Evolutionary conservation across 2,888 invertebrate species (phyloP).

Genomic region (Dynastes maya): DNA sequence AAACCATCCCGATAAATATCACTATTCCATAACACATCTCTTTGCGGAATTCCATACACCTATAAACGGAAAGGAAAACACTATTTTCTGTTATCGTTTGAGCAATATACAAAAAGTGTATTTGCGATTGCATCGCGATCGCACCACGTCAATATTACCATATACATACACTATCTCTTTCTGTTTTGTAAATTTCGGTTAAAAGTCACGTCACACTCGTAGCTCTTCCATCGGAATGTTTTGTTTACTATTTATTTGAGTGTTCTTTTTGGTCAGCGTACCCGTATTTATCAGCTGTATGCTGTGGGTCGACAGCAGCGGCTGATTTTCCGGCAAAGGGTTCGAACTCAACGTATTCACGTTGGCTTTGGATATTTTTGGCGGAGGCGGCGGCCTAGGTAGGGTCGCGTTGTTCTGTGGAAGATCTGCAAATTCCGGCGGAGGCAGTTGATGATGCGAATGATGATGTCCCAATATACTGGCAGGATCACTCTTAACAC

Average conservation of each 20-base stretch:
- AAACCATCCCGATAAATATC: slow-evolving; percentile 12
- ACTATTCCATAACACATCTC: slow-evolving; percentile 4
- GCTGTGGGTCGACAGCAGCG: slow-evolving; percentile 82
- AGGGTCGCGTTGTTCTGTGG: slow-evolving; percentile 80
- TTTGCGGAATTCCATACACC: slow-evolving; percentile 15
- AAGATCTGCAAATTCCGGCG: slow-evolving; percentile 88
- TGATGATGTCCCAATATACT: slow-evolving; percentile 84
- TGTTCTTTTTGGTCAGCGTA: slow-evolving; percentile 85
- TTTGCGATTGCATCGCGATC: slow-evolving; percentile 51
- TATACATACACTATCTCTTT: slow-evolving; percentile 27
- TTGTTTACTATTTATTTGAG: slow-evolving; percentile 76
- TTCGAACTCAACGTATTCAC: slow-evolving; percentile 74
- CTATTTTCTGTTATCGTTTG: slow-evolving; percentile 51
- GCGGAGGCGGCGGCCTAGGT: slow-evolving; percentile 81
- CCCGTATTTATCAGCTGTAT: slow-evolving; percentile 85
- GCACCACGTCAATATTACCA: slow-evolving; percentile 32
- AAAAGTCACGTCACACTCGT: slow-evolving; percentile 81
- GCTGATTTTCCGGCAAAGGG: slow-evolving; percentile 79
- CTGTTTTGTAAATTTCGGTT: slow-evolving; percentile 30
- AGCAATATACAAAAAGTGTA: slow-evolving; percentile 58
- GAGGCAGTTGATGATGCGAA: slow-evolving; percentile 85
- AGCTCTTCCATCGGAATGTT: slow-evolving; percentile 84
- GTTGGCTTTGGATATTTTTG: slow-evolving; percentile 76
- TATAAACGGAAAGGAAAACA: slow-evolving; percentile 39
- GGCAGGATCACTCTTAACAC: slow-evolving; percentile 79